These are phyloP conservation scores for Myrmecophaga tridactyla DNA, from an alignment of 2,113 vertebrate genomes.

Conservation along the genomic window DNA sequence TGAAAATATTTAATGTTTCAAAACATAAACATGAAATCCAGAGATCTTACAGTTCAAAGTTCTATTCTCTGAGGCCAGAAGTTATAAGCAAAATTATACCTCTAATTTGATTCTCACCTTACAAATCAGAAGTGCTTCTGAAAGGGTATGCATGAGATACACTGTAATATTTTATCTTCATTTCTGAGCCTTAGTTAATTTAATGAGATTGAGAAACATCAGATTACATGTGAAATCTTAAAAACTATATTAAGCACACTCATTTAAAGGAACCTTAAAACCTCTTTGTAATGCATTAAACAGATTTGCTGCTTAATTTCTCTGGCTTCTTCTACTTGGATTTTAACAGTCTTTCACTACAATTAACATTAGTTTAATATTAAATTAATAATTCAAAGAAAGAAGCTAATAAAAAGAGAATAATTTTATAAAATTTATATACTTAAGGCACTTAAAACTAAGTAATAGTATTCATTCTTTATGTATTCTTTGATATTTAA, in stretches of 20 bases:
- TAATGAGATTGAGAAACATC: not conserved
- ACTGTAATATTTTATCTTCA: slow-evolving; percentile 27
- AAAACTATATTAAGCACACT: not conserved
- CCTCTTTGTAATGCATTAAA: not conserved
- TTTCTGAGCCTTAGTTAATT: not conserved
- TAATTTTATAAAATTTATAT: not conserved
- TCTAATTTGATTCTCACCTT: slow-evolving; percentile 26
- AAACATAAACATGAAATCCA: slow-evolving; percentile 39
- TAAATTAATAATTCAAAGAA: slow-evolving; percentile 21
- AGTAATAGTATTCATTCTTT: not conserved
- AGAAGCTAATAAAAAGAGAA: slow-evolving; percentile 11
- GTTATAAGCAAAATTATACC: not conserved
- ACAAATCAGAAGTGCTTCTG: slow-evolving; percentile 24
- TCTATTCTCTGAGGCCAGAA: not conserved
- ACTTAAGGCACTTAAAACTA: slow-evolving; percentile 18
- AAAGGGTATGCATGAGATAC: not conserved
- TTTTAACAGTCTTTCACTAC: slow-evolving; percentile 12
- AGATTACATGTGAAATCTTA: slow-evolving; percentile 6
- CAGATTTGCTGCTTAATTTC: not conserved
- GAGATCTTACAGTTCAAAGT: slow-evolving; percentile 10
- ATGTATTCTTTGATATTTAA: not conserved
- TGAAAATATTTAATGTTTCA: slow-evolving; percentile 2
- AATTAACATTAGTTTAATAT: slow-evolving; percentile 9
- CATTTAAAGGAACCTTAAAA: not conserved
- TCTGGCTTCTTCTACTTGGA: not conserved